phyloP scores from a whole-genome alignment of 2,113 vertebrate species.

The Nibea coibor region DNA sequence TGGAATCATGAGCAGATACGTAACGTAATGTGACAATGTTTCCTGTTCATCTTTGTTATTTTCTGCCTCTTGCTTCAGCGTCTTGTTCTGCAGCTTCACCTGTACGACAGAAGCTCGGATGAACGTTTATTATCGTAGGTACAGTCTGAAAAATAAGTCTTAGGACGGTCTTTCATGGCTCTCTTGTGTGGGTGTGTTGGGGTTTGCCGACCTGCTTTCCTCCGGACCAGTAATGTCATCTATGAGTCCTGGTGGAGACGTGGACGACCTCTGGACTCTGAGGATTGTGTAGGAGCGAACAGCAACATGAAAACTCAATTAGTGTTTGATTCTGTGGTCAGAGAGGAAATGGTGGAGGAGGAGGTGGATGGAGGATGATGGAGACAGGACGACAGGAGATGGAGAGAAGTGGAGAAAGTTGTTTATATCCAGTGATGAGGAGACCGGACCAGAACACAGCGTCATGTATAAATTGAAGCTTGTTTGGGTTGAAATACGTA shows the following conservation, averaged over 20 bases:
- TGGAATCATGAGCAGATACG: too few relatives aligned
- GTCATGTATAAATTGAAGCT: too few relatives aligned
- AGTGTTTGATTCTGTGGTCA: constrained; percentile 60
- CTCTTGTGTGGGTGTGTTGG: neutral
- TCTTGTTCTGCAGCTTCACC: too few relatives aligned
- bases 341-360: neutral
- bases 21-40: too few relatives aligned
- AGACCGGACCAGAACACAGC: neutral
- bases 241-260: constrained; percentile 20
- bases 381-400: neutral
- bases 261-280: constrained; percentile 38
- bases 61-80: too few relatives aligned
- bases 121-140: neutral
- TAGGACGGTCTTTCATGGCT: neutral
- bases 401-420: neutral
- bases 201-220: neutral
- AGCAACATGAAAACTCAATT: constrained; percentile 77
- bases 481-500: too few relatives aligned
- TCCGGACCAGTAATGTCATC: constrained; percentile 39
- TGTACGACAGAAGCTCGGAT: neutral
- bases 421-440: neutral
- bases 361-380: neutral
- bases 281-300: constrained; percentile 33
- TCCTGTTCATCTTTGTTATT: too few relatives aligned
- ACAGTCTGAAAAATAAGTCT: neutral